Base-by-base conservation (phyloP, 37 sponge, comb jelly and placozoan species). In the Bolinopsis microptera region DNA sequence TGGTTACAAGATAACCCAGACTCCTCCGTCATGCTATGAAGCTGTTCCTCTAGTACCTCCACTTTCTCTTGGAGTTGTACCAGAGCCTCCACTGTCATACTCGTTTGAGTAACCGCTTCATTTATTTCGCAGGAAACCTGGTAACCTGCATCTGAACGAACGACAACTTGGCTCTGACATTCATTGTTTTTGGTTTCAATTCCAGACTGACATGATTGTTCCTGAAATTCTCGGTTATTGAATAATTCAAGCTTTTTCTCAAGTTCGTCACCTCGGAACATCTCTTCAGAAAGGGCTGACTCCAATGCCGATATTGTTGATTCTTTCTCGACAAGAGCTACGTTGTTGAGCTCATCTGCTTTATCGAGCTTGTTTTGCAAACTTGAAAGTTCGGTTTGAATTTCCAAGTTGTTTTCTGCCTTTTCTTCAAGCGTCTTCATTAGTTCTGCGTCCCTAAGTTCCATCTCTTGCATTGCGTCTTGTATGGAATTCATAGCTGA, bases 381-480 rank as follows among this genome's bases (percentile, higher is more conserved):
- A 32, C 37, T 32, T 24, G 16, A 0, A 0, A 86, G 90, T 1
- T 86, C 90, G n/a, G 26, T 2, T 38, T 86, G 90, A 24, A 86
- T 34, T 13, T 0, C 32, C 26, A 23, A 24, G 22, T 86, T 86
- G 9, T 86, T 22, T 24, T 39, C 36, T 3, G 39, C 24, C 61
- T 38, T 86, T 48, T 86, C 90, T 36, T 86, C 90, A 0, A 86
- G 8, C 5, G 61, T 41, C 39, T 86, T 28, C 61, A 86, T 86
- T 22, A 38, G 41, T 21, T 86, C 90, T n/a, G 61, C 61, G 39
- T 86, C 61, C 23, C 90, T 0, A n/a, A 36, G 41, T 25, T 86
- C 90, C 90, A 86, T 86, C 26, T 40, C 48, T 27, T 86, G 61
- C 90, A 86, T 41, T 2, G 61, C 90, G n/a, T 39, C 31, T 9